phyloP scores from a whole-genome alignment of 2,797 vertebrate genomes.

The Centropyge bicolor region DNA sequence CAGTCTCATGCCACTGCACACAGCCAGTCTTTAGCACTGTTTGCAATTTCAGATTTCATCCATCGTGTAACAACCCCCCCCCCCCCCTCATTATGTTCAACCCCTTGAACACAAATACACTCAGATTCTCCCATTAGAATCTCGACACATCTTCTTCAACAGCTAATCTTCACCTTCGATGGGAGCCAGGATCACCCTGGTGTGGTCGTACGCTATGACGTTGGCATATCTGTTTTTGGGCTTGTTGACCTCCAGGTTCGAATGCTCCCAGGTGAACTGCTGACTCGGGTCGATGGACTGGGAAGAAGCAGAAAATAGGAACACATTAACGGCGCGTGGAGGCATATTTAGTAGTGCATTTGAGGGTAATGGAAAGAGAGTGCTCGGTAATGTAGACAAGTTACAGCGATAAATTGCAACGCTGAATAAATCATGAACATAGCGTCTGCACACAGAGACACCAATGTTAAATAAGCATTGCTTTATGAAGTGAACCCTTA shows the following conservation, averaged over 20 bases:
- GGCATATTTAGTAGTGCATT: conserved; percentile 40
- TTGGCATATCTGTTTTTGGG: conserved; percentile 98
- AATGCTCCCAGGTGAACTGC: conserved; percentile 99
- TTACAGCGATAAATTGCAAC: conserved; percentile 61
- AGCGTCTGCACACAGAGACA: conserved; percentile 47
- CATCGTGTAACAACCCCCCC: conserved; percentile 40
- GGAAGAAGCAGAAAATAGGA: conserved; percentile 27
- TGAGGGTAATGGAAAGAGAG: conserved; percentile 62
- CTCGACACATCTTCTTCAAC: conserved; percentile 28
- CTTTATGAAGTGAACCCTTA: conserved; percentile 57
- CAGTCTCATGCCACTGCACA: conserved; percentile 76
- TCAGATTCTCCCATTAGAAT: conserved; percentile 37
- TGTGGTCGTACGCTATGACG: conserved; percentile 98
- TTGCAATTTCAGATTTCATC: conserved; percentile 77
- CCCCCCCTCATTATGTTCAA: conserved; percentile 1
- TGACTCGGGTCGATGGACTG: conserved; percentile 97
- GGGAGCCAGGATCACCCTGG: conserved; percentile 93
- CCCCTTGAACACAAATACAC: conserved; percentile 20
- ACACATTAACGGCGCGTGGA: conserved; percentile 19
- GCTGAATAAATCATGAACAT: conserved; percentile 77
- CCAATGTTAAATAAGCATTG: conserved; percentile 65
- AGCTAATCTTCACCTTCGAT: conserved; percentile 88
- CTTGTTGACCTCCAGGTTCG: conserved; percentile 98
- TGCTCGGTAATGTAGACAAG: conserved; percentile 51
- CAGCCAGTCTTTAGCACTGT: conserved; percentile 57